Percentiles rank a stretch among this genome's conserved stretches.
These are phyloP conservation scores for Drosophila prosaltans DNA, from an alignment of 1,140 invertebrate species.

Conservation along the genomic window DNA sequence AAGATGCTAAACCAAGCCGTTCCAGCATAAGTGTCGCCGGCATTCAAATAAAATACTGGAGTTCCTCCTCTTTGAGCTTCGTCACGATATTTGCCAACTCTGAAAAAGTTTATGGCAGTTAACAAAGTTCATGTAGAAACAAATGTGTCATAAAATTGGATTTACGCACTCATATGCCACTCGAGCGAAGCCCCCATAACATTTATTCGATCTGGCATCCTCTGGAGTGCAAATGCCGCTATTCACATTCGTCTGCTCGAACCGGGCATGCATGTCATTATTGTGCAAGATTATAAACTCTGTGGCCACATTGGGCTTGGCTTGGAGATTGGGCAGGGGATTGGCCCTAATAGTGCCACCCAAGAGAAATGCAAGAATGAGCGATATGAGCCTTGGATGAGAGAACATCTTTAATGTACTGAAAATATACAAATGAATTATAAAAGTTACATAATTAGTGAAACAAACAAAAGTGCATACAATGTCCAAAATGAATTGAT, in stretches of 20 bases:
- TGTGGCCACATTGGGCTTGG: constrained; percentile 36
- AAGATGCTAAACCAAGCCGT: constrained; percentile 92
- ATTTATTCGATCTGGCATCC: constrained; percentile 85
- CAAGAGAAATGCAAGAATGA: constrained; percentile 5
- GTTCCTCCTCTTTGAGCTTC: constrained; percentile 84
- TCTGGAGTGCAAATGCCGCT: constrained; percentile 86
- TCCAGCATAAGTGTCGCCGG: constrained; percentile 95
- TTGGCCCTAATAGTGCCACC: constrained; percentile 9
- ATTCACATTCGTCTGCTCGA: constrained; percentile 89
- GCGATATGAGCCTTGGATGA: neutral
- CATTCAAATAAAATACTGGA: constrained; percentile 90
- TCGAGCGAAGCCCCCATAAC: constrained; percentile 92
- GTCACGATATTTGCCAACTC: constrained; percentile 85
- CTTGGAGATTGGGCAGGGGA: constrained; percentile 16
- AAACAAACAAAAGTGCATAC: neutral
- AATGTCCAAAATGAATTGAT: too few relatives aligned
- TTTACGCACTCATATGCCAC: constrained; percentile 86
- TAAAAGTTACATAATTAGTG: neutral
- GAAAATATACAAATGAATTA: neutral
- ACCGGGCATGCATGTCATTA: constrained; percentile 95
- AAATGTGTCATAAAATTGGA: neutral
- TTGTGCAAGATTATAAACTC: constrained; percentile 91
- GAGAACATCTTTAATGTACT: constrained; percentile 32
- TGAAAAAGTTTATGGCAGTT: constrained; percentile 31
- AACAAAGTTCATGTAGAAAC: neutral